Conservation (phyloP, 2,113 vertebrate genomes). For the Arenaria interpres region DNA sequence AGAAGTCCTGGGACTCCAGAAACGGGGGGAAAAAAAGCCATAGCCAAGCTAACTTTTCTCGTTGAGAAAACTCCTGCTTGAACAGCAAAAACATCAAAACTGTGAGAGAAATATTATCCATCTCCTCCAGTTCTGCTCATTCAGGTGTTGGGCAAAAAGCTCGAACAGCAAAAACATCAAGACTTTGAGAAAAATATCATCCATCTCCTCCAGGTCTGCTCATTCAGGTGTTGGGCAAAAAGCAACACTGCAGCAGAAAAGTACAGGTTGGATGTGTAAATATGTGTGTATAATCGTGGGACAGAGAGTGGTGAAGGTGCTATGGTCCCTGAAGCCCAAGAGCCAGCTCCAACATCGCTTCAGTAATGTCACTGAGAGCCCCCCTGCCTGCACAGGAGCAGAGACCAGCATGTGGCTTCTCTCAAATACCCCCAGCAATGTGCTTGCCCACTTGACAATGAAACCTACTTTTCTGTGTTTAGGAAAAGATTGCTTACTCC, state of each 20-base stretch:
- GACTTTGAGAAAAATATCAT: conserved; percentile 10
- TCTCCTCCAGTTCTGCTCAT: neutral
- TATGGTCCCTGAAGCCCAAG: neutral
- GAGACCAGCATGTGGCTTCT: neutral
- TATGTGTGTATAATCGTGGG: neutral
- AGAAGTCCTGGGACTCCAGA: neutral
- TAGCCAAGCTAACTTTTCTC: neutral
- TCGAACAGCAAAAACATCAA: conserved; percentile 7
- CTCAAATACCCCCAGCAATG: neutral
- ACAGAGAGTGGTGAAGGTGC: neutral
- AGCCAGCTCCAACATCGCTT: neutral
- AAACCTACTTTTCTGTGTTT: neutral
- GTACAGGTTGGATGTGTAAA: neutral
- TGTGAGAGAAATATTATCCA: neutral
- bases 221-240: neutral
- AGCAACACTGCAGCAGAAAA: neutral
- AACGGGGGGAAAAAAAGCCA: neutral
- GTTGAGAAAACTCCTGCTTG: conserved; percentile 4
- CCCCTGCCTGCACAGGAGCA: neutral
- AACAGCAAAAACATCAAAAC: conserved; percentile 20
- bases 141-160: neutral
- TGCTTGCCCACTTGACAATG: neutral
- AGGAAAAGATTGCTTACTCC: neutral
- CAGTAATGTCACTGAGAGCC: neutral
- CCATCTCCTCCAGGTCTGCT: neutral